Evolutionary conservation across 2,888 invertebrate species (phyloP), one percentile per base, ranked within the genome.

Genomic region (Cryptus viduatorius): DNA sequence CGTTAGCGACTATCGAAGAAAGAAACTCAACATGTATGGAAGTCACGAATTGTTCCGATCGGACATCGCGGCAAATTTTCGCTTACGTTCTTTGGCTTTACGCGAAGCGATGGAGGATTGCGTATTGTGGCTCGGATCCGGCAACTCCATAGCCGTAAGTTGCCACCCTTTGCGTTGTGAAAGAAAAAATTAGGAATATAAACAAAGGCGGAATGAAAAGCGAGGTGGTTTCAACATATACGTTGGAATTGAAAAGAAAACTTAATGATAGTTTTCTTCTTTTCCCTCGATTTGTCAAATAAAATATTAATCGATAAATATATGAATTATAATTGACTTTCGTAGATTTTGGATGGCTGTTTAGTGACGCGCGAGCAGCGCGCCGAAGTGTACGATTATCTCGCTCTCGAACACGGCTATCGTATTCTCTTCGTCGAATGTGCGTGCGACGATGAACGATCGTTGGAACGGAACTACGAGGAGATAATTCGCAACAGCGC

Each of bases 391-490:
- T 95, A 96, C 92, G 96, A 96, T 83, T 96, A 97, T 91, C 96
- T 97, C 87, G 95, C 96, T 85, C 94, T 95, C 7, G 95, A 96
- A 86, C 95, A 96, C 94, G 97, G 97, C 83, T 97, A 97, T 94
- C 96, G 98, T 90, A 96, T 98, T 82, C 96, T 99, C 92, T 98
- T 98, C 94, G 96, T 99, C 87, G 98, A 99, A 94, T 98, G 98
- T 93, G 96, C 98, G 86, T 98, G 98, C 94, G 97, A 98, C 89
- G 98, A 98, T 91, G 95, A 95, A 1, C 94, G 94, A 5, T 95
- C 96, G 31, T 94, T 97, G 85, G 96, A 97, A 88, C 95, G 95
- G 42, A 97, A 97, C 92, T 96, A 97, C 90, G 95, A 95, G 92
- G 97, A 97, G 92, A 98, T 98, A 86, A 96, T 98, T 87, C 96